A percentile compares a stretch with the other conserved stretches of the same genome.
Conservation (phyloP, 2,113 vertebrate genomes). For the Nanger granti region DNA sequence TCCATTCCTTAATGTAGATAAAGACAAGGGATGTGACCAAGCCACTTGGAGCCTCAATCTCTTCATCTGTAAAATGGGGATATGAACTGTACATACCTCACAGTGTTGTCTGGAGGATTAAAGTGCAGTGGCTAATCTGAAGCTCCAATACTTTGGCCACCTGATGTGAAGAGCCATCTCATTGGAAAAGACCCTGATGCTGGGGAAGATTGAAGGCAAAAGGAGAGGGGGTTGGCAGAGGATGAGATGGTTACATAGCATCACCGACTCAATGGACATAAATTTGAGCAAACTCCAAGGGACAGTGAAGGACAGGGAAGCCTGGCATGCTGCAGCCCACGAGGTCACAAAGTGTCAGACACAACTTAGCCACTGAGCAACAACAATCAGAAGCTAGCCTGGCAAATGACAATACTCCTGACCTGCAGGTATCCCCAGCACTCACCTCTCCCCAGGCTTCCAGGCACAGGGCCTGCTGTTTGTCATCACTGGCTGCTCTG, state of each 20-base stretch:
- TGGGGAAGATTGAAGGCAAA: not conserved
- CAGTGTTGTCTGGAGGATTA: no score
- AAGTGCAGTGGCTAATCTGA: not conserved
- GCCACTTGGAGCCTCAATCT: not conserved
- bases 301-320: not conserved
- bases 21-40: not conserved
- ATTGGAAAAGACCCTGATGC: not conserved
- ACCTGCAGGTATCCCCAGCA: not conserved
- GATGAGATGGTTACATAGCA: not conserved
- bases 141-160: not conserved
- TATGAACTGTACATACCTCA: not conserved
- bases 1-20: not conserved
- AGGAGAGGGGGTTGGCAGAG: not conserved
- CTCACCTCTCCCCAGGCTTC: not conserved
- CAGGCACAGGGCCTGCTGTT: not conserved
- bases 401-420: rapidly evolving
- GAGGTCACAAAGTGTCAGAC: not conserved
- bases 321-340: not conserved
- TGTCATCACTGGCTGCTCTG: not conserved
- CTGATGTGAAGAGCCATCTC: not conserved
- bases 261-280: not conserved
- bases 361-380: not conserved
- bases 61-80: not conserved
- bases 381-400: not conserved
- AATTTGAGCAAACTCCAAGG: not conserved